Conservation (phyloP, 2,888 invertebrate genomes). For the Rhopalosiphum nymphaeae region DNA sequence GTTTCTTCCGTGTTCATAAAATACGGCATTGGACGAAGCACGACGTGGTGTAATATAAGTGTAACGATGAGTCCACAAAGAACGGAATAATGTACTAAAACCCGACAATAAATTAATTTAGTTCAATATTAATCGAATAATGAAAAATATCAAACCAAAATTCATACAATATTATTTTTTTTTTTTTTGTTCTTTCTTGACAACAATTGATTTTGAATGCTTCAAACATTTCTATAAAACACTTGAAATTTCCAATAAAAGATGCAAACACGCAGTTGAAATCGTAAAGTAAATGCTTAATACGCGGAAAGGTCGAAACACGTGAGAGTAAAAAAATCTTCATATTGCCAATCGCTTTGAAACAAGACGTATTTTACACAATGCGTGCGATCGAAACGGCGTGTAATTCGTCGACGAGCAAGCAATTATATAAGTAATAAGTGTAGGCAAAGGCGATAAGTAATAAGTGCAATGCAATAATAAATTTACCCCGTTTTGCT, state of each 20-base stretch:
- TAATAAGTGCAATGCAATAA: too few relatives aligned
- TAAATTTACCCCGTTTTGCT: neutral
- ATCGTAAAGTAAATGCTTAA: neutral
- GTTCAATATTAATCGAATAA: neutral
- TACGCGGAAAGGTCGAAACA: neutral
- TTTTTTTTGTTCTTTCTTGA: neutral
- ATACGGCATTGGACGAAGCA: neutral
- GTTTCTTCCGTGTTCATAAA: neutral
- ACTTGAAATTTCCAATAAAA: neutral
- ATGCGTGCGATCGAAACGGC: neutral
- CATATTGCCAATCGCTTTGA: neutral
- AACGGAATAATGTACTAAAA: neutral
- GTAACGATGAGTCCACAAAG: neutral
- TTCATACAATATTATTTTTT: neutral
- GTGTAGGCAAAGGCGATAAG: too few relatives aligned
- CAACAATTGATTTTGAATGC: neutral
- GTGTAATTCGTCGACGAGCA: neutral
- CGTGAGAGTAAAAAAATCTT: neutral
- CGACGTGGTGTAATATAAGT: neutral
- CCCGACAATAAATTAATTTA: neutral
- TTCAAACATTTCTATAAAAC: neutral
- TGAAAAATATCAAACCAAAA: neutral
- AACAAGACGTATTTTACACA: neutral
- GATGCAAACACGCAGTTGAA: too few relatives aligned
- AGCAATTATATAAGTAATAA: too few relatives aligned